These are phyloP conservation scores for Drosophila micromelanica DNA, from an alignment of 1,140 invertebrate species.

Conservation along the genomic window DNA sequence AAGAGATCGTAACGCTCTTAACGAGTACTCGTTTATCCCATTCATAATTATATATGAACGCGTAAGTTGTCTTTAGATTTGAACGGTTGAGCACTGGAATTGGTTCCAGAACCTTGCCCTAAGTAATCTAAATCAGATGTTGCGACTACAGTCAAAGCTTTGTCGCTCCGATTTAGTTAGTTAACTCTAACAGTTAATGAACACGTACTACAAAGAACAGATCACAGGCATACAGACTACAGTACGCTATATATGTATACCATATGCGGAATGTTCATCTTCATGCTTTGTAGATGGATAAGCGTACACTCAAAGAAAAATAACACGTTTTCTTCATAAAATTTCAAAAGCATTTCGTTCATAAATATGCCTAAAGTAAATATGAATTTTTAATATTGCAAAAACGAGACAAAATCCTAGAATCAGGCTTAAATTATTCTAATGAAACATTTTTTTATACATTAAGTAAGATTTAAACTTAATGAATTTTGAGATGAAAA, in stretches of 20 bases:
- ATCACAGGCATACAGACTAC: neutral
- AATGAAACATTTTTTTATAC: too few species aligned
- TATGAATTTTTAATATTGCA: too few species aligned
- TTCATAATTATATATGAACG: neutral
- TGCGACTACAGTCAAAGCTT: slow-evolving; percentile 12
- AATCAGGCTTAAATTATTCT: too few species aligned
- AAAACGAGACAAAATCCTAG: too few species aligned
- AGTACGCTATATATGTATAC: neutral
- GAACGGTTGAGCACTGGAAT: slow-evolving; percentile 29
- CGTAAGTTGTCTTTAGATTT: slow-evolving; percentile 19
- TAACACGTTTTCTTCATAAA: too few species aligned
- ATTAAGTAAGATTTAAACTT: too few species aligned
- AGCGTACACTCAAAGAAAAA: neutral
- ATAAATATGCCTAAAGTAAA: too few species aligned
- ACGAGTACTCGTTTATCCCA: slow-evolving; percentile 15
- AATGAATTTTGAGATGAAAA: too few species aligned
- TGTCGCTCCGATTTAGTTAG: slow-evolving; percentile 78
- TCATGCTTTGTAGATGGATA: slow-evolving; percentile 51
- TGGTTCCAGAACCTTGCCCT: slow-evolving; percentile 45
- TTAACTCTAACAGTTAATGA: slow-evolving; percentile 82
- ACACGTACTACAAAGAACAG: slow-evolving; percentile 39
- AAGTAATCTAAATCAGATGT: slow-evolving; percentile 24
- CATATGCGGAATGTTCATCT: slow-evolving; percentile 41
- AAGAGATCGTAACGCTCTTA: neutral
- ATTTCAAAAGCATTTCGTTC: too few species aligned